These are phyloP conservation scores for Odontocerum albicorne DNA, from an alignment of 2,888 invertebrate species.

Conservation along the genomic window DNA sequence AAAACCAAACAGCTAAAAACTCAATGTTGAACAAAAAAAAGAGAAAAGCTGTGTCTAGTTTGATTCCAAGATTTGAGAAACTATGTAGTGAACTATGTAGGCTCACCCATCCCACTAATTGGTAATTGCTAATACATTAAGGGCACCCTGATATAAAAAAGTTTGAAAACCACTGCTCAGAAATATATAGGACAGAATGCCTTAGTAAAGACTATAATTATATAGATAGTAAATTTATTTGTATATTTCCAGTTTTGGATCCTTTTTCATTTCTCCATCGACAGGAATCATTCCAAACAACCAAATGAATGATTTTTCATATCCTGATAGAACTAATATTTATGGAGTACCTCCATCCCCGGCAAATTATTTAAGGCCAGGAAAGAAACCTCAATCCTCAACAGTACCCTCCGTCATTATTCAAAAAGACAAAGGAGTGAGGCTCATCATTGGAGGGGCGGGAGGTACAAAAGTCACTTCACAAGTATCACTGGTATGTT, in stretches of 20 bases:
- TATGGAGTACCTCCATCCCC: conserved; percentile 80
- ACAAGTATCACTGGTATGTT: conserved; percentile 68
- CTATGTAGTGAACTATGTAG: no score
- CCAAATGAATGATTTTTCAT: conserved; percentile 89
- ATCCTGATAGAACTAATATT: conserved; percentile 64
- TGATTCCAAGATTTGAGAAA: no score
- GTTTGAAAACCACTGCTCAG: no score
- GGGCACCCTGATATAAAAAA: no score
- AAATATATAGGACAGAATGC: no score
- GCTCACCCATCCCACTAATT: no score
- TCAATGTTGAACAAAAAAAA: no score
- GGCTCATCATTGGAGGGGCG: conserved; percentile 72
- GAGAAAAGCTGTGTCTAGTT: no score
- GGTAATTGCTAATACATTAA: no score
- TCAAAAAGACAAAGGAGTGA: conserved; percentile 62
- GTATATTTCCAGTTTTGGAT: conserved; percentile 69
- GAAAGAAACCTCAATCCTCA: conserved; percentile 85
- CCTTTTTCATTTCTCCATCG: conserved; percentile 68
- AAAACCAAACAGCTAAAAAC: no score
- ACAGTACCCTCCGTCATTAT: conserved; percentile 86
- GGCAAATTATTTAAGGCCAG: conserved; percentile 80
- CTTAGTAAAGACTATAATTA: no score
- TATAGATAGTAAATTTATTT: no score
- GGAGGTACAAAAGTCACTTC: conserved; percentile 92
- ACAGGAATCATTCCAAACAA: conserved; percentile 86